Base-by-base conservation (phyloP, 2,113 vertebrate genomes). In the Hemiscyllium ocellatum region DNA sequence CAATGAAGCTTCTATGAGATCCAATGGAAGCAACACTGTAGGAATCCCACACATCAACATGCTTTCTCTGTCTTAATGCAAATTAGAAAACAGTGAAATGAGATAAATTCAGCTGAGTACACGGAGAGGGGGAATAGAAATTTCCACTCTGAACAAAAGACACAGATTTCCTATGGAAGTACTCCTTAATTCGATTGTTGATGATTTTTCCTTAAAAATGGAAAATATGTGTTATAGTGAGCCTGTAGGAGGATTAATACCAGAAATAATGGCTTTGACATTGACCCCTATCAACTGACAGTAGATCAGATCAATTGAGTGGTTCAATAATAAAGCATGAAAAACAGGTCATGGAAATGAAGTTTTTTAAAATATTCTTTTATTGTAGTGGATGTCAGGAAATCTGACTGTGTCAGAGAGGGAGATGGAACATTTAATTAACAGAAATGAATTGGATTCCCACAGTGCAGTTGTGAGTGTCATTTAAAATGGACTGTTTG, bases 11-110 rank as follows among this genome's bases (percentile, higher is more conserved):
- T 33, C 56, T 91, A 65, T 37, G 19, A 91, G 33, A 66, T 33
- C n/a, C n/a, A 65, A 66, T 91, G 56, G 89, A 91, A 91, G 89
- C 56, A 91, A 37, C 89, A 65, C 56, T 66, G 89, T 37, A 20
- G 89, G 56, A 66, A 65, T 66, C 29, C 15, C 87, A 90, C 56
- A n/a, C 6, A 29, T 12, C 87, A 90, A 56, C 87, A 65, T 90
- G 52, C 87, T 90, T 90, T 90, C 52, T n/a, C 87, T 61, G 56
- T 26, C 26, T 15, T 90, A 26, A 90, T 65, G 19, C 17, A 52
- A 90, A 65, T 65, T 29, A 24, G 29, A 33, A 91, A 61, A 33
- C 15, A 91, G n/a, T 17, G 61, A 91, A 66, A n/a, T 20, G 17
- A 91, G 33, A 19, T 91, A 61, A 91, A 33, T 91, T 91, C 61